Evolutionary conservation across 1,140 invertebrate species (phyloP).

Genomic region (Delia radicum): DNA sequence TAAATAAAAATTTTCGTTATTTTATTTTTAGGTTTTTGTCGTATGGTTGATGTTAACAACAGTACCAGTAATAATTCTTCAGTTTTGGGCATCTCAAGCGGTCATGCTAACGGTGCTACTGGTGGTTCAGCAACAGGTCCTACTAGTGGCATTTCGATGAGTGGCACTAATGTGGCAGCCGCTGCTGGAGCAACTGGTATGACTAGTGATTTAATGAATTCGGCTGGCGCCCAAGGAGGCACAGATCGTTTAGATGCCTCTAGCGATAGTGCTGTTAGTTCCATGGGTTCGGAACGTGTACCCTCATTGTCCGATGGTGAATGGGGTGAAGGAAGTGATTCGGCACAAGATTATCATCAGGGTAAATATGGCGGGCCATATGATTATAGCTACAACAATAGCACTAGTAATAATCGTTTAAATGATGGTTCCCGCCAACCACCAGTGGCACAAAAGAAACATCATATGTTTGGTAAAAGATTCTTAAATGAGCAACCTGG

Average conservation of each 20-base stretch:
- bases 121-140: conserved; percentile 28
- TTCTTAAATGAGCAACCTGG: conserved; percentile 67
- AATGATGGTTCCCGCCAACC: conserved; percentile 57
- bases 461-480: conserved; percentile 86
- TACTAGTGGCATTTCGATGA: conserved; percentile 49
- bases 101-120: conserved; percentile 24
- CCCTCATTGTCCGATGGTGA: conserved; percentile 83
- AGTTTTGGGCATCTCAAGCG: conserved; percentile 37
- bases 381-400: conserved; percentile 67
- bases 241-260: conserved; percentile 77
- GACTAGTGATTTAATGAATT: conserved; percentile 45
- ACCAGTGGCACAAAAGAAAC: conserved; percentile 85
- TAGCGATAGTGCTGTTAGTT: conserved; percentile 84
- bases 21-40: conserved; percentile 71
- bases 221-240: conserved; percentile 34
- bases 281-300: conserved; percentile 87
- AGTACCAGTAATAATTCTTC: conserved; percentile 56
- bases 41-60: conserved; percentile 79
- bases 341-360: conserved; percentile 67
- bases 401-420: conserved; percentile 34
- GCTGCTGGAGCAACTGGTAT: conserved; percentile 47
- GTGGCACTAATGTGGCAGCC: conserved; percentile 40
- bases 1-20: conserved; percentile 46
- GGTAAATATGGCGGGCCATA: conserved; percentile 74
- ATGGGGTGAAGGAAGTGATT: conserved; percentile 87